Evolutionary conservation across 1,140 invertebrate genomes (phyloP).

Genomic region (Microplitis demolitor): DNA sequence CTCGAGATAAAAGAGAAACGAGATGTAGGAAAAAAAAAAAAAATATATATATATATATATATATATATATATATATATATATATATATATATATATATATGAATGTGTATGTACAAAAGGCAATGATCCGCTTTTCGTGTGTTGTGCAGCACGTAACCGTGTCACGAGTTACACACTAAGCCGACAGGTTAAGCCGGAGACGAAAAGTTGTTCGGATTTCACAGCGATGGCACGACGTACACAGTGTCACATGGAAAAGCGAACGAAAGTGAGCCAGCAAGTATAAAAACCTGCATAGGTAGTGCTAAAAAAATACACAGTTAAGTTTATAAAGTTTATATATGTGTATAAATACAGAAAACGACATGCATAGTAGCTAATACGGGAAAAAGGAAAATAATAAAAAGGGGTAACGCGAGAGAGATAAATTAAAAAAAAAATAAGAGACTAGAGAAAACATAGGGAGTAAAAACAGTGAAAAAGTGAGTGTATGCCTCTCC

Average conservation of each 20-base stretch:
- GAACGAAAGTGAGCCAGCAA: neutral
- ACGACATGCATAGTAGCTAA: too few relatives aligned
- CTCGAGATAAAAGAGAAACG: neutral
- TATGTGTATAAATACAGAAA: too few relatives aligned
- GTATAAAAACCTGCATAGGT: neutral
- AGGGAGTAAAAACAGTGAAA: neutral
- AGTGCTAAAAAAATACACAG: neutral
- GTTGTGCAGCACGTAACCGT: conserved; percentile 17
- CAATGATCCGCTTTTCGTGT: conserved; percentile 24
- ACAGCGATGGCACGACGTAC: conserved; percentile 7
- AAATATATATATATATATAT: neutral
- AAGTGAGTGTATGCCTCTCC: neutral
- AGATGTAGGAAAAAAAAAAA: neutral
- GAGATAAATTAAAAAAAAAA: too few relatives aligned
- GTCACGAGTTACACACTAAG: conserved; percentile 21
- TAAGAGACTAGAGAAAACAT: neutral
- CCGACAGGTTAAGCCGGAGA: conserved; percentile 22
- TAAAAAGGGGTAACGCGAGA: neutral
- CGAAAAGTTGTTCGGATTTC: conserved; percentile 27
- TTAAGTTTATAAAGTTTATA: too few relatives aligned
- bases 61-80: too few relatives aligned
- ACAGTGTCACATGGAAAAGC: conserved; percentile 14
- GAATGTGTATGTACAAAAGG: neutral
- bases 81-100: too few relatives aligned
- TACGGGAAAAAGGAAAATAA: too few relatives aligned